Conservation (phyloP, 1,140 invertebrate genomes). For the Delia radicum region DNA sequence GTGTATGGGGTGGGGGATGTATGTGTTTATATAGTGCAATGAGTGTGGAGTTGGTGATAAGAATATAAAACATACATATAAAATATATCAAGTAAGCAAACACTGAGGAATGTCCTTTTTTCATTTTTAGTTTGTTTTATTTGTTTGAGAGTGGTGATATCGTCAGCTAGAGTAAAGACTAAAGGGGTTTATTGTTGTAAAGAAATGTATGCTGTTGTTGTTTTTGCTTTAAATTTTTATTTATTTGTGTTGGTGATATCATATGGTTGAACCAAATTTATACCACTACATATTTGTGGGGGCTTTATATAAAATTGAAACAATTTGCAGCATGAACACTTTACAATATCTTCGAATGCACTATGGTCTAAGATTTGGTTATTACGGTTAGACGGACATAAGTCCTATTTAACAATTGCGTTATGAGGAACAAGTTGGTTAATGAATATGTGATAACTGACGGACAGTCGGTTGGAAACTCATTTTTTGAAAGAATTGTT, state of each 20-base stretch:
- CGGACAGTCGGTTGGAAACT: no score
- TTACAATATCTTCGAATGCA: no score
- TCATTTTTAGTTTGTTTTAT: not conserved
- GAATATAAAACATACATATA: constrained; percentile 50
- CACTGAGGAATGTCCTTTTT: constrained; percentile 55
- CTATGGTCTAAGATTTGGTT: no score
- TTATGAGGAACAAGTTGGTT: no score
- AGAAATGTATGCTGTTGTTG: not conserved
- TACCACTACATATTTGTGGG: not conserved
- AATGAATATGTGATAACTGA: no score
- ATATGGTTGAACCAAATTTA: not conserved
- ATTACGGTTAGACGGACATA: no score
- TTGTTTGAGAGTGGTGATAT: not conserved
- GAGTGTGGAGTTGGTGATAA: constrained; percentile 49
- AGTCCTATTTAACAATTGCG: no score
- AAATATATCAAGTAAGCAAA: constrained; percentile 35
- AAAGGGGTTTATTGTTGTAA: not conserved
- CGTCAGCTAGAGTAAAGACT: not conserved
- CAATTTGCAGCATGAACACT: not conserved
- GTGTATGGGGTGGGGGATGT: not conserved
- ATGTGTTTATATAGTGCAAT: not conserved
- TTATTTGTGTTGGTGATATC: not conserved
- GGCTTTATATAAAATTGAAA: not conserved
- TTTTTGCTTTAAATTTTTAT: not conserved
- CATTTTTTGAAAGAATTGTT: no score